Evolutionary conservation across 1,140 invertebrate genomes (phyloP).

Genomic region (Drosophila athabasca): DNA sequence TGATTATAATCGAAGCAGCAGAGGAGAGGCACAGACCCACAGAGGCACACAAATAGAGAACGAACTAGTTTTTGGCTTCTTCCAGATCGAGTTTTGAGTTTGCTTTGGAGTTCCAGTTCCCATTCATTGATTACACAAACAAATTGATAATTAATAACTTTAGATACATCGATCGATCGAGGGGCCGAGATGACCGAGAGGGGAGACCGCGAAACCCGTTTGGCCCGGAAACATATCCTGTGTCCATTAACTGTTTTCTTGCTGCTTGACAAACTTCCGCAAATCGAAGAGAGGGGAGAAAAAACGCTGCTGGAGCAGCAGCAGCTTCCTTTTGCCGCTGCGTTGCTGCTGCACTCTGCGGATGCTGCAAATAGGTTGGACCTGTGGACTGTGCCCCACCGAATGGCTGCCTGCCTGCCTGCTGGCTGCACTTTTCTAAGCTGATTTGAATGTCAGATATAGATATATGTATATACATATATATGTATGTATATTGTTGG

Average conservation of each 20-base stretch:
- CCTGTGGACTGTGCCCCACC: slow-evolving; percentile 41
- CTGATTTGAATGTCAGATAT: slow-evolving; percentile 81
- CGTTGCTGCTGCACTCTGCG: slow-evolving; percentile 38
- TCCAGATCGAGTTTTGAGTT: neutral
- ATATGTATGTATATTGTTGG: slow-evolving; percentile 9
- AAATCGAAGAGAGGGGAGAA: slow-evolving; percentile 7
- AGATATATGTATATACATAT: neutral
- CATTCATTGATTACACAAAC: slow-evolving; percentile 64
- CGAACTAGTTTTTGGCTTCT: slow-evolving; percentile 42
- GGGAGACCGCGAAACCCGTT: slow-evolving; percentile 64
- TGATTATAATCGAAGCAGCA: slow-evolving; percentile 29
- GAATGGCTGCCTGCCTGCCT: slow-evolving; percentile 27
- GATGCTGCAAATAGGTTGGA: slow-evolving; percentile 70
- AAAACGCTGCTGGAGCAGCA: slow-evolving; percentile 13
- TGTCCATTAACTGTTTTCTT: slow-evolving; percentile 78
- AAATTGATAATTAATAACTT: slow-evolving; percentile 77
- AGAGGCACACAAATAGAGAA: slow-evolving; percentile 18
- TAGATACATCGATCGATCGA: slow-evolving; percentile 36
- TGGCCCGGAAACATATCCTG: slow-evolving; percentile 76
- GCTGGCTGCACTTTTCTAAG: slow-evolving; percentile 69
- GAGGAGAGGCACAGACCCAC: no score
- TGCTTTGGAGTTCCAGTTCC: slow-evolving; percentile 16
- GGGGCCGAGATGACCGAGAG: slow-evolving; percentile 13
- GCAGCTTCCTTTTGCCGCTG: slow-evolving; percentile 35
- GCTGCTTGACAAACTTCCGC: slow-evolving; percentile 75